Evolutionary conservation across 2,113 vertebrate genomes (phyloP).

Genomic region (Atrichornis clamosus): DNA sequence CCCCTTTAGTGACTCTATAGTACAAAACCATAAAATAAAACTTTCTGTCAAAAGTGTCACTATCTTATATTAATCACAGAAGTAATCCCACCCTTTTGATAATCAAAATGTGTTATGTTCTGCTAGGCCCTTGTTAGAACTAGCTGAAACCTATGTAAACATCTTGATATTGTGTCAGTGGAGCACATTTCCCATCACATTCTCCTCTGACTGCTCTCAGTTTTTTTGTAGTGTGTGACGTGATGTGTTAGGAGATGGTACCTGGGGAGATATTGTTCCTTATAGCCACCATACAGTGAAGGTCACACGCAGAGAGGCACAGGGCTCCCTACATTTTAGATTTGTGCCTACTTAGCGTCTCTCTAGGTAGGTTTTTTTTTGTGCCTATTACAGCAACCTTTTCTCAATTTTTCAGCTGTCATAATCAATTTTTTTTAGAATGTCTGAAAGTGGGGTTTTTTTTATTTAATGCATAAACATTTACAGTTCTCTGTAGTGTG

Average conservation of each 20-base stretch:
- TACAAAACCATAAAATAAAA: background rate
- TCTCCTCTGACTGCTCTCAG: background rate
- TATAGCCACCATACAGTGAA: background rate
- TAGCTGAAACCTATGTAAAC: background rate
- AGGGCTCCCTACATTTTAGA: background rate
- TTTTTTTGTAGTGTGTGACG: background rate
- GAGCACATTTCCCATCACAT: background rate
- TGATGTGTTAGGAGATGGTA: background rate
- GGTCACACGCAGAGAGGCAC: background rate
- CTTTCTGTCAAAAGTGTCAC: background rate
- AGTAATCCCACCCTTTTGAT: background rate
- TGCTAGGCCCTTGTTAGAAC: background rate
- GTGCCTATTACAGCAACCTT: conserved; percentile 15
- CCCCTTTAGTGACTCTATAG: background rate
- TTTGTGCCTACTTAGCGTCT: background rate
- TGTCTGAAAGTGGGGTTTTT: background rate
- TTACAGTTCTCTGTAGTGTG: background rate
- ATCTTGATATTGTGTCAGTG: background rate
- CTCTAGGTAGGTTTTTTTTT: background rate
- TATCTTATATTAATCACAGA: background rate
- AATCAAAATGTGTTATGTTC: background rate
- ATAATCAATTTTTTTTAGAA: conserved; percentile 9
- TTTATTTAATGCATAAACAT: conserved; percentile 24
- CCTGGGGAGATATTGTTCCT: background rate
- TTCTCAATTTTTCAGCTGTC: conserved; percentile 40